These are phyloP conservation scores for Lonchura striata DNA, from an alignment of 2,113 vertebrate genomes.

Conservation along the genomic window DNA sequence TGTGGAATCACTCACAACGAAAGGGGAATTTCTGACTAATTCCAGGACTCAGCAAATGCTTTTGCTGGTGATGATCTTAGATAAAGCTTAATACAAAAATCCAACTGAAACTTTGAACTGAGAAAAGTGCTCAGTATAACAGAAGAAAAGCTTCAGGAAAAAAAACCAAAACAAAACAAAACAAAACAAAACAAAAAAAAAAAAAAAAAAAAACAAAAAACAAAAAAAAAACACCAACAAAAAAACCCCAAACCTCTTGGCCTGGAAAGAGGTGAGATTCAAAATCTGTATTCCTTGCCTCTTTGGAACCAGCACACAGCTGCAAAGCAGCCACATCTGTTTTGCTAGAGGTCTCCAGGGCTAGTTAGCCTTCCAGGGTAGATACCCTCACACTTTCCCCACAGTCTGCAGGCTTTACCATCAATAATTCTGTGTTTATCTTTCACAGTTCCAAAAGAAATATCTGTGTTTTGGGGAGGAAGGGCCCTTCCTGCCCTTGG, in stretches of 20 bases:
- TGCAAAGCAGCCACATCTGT: background rate
- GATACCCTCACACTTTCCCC: background rate
- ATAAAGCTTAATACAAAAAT: background rate
- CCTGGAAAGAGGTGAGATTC: background rate
- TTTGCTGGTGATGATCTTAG: background rate
- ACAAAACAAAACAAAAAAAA: no score
- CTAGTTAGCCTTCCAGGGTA: background rate
- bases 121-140: background rate
- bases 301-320: background rate
- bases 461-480: background rate
- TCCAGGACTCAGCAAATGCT: background rate
- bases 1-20: background rate
- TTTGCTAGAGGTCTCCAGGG: background rate
- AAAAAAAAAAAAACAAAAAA: no score
- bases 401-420: background rate
- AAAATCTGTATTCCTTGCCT: background rate
- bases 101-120: background rate
- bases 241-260: background rate
- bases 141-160: background rate
- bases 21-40: conserved; percentile 5
- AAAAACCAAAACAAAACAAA: no score
- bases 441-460: background rate
- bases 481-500: background rate
- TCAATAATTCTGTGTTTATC: background rate
- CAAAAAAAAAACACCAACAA: background rate